A percentile compares a stretch with the other conserved stretches of the same genome.
Evolutionary conservation across 2,113 vertebrate genomes (phyloP).

Genomic region (Miniopterus natalensis): DNA sequence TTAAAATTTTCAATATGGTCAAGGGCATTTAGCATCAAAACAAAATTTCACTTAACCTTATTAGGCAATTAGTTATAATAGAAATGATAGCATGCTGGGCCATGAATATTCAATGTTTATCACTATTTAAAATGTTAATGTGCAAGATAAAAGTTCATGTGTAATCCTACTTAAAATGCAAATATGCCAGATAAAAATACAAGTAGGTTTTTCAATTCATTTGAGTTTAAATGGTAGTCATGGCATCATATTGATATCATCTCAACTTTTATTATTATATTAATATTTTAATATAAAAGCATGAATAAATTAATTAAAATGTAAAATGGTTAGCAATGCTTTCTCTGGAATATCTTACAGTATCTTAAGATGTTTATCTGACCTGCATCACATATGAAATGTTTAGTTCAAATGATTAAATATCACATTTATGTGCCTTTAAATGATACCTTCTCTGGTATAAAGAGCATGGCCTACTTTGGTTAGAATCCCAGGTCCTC

Average conservation of each 20-base stretch:
- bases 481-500: background rate
- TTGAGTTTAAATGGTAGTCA: slow-evolving; percentile 46
- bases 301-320: slow-evolving; percentile 57
- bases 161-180: slow-evolving; percentile 58
- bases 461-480: background rate
- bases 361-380: slow-evolving; percentile 12
- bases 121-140: slow-evolving; percentile 59
- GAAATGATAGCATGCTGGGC: slow-evolving; percentile 71
- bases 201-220: slow-evolving; percentile 24
- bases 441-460: slow-evolving; percentile 5
- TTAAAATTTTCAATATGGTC: slow-evolving; percentile 60
- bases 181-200: slow-evolving; percentile 55
- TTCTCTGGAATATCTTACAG: slow-evolving; percentile 18
- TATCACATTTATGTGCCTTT: background rate
- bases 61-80: slow-evolving; percentile 70
- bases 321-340: background rate
- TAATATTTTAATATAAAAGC: slow-evolving; percentile 38
- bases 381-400: background rate
- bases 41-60: slow-evolving; percentile 65
- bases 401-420: slow-evolving; percentile 11
- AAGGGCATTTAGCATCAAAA: slow-evolving; percentile 74
- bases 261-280: slow-evolving; percentile 37
- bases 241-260: slow-evolving; percentile 9
- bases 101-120: slow-evolving; percentile 79
- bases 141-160: slow-evolving; percentile 44